Percentiles rank a stretch among this genome's conserved stretches.
Conservation (phyloP, 2,113 vertebrate species). For the Brevimyrus niger region DNA sequence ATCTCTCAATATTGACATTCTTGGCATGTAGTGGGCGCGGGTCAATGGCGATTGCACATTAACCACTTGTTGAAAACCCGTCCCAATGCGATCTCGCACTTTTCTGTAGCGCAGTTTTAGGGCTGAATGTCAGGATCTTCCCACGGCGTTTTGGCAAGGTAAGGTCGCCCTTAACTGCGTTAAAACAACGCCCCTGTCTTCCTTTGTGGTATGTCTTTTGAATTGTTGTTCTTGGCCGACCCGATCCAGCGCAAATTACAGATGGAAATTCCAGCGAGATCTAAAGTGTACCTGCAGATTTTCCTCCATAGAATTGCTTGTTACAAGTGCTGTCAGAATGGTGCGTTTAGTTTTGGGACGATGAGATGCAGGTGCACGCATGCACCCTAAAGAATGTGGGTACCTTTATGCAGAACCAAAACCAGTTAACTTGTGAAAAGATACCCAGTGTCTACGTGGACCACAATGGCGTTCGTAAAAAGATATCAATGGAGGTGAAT, state of each 20-base stretch:
- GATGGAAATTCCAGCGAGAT: background rate
- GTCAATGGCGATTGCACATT: slow-evolving; percentile 47
- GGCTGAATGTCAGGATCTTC: slow-evolving; percentile 15
- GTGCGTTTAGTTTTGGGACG: background rate
- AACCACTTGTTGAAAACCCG: slow-evolving; percentile 33
- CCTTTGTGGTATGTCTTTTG: background rate
- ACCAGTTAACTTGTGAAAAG: background rate
- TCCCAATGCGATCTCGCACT: slow-evolving; percentile 14
- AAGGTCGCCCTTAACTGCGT: slow-evolving; percentile 4
- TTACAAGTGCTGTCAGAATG: background rate
- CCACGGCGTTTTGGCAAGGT: slow-evolving; percentile 12
- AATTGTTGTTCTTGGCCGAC: background rate
- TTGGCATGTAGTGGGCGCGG: slow-evolving; percentile 24
- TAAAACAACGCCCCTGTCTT: background rate
- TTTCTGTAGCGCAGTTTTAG: background rate
- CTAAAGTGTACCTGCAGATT: background rate
- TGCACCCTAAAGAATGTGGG: background rate
- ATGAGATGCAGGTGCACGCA: background rate
- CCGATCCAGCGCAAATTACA: background rate
- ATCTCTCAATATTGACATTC: slow-evolving; percentile 35
- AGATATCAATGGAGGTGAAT: background rate
- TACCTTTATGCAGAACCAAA: background rate
- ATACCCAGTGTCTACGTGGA: background rate
- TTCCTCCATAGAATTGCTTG: background rate
- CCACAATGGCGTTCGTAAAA: background rate